Conservation (phyloP, 2,113 vertebrate species). For the Rhinogobius similis region DNA sequence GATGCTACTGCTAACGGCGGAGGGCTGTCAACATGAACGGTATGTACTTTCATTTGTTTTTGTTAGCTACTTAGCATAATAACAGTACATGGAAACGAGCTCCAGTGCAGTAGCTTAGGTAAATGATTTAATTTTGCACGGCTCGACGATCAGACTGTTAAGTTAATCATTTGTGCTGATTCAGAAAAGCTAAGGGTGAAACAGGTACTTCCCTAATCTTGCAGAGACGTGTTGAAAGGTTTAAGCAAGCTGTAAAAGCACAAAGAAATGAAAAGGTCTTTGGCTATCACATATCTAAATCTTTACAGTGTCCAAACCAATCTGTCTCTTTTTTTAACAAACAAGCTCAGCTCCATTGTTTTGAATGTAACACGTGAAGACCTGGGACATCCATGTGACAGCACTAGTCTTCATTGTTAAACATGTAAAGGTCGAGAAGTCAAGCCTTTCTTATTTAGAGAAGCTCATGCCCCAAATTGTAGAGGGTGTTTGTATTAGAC, state of each 20-base stretch:
- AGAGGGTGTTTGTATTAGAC: too few species aligned
- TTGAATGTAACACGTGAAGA: neutral
- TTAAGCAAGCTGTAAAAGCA: neutral
- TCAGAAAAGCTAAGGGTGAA: neutral
- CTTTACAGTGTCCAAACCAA: too few species aligned
- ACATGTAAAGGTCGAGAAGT: neutral
- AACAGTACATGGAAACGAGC: neutral
- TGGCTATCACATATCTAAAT: neutral
- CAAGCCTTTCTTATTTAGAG: neutral
- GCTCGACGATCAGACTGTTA: neutral
- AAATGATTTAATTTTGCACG: neutral
- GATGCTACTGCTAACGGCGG: slow-evolving; percentile 29
- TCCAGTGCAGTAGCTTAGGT: neutral
- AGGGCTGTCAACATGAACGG: slow-evolving; percentile 82
- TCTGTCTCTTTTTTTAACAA: too few species aligned
- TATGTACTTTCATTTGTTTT: slow-evolving; percentile 64
- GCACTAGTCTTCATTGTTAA: neutral
- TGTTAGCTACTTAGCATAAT: neutral
- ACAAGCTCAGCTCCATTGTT: neutral
- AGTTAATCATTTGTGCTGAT: neutral
- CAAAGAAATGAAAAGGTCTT: neutral
- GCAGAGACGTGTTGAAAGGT: slow-evolving; percentile 1
- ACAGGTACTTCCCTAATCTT: neutral
- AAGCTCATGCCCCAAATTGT: too few species aligned
- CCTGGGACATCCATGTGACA: neutral